A percentile compares a stretch with the other conserved stretches of the same genome.
Conservation (phyloP, 2,113 vertebrate genomes). For the Chaetorhynchus papuensis region DNA sequence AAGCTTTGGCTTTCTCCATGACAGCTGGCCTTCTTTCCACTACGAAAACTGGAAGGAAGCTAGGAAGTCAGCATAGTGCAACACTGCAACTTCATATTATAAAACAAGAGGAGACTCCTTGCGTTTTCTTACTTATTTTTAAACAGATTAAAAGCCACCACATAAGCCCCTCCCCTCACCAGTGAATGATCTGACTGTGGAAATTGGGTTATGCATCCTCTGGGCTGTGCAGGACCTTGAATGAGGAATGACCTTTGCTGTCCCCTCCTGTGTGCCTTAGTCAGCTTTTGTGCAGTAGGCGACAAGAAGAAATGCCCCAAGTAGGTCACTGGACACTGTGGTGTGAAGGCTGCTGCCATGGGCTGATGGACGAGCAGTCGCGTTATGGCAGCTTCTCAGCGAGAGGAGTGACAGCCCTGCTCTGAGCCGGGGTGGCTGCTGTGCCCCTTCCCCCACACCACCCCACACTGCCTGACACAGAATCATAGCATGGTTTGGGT, state of each 20-base stretch:
- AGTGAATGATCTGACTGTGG: neutral
- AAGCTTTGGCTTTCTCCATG: neutral
- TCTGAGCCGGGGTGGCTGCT: fast-evolving
- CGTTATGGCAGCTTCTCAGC: fast-evolving
- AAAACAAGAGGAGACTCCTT: neutral
- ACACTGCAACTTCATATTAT: neutral
- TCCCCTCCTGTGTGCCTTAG: neutral
- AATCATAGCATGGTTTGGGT: neutral
- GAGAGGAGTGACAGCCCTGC: neutral
- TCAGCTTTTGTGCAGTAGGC: neutral
- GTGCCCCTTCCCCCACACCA: no score
- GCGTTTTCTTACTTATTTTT: neutral
- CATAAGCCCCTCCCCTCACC: neutral
- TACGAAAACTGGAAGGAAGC: neutral
- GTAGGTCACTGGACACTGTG: neutral
- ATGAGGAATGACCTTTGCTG: neutral
- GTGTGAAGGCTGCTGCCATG: neutral
- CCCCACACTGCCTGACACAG: fast-evolving
- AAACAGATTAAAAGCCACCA: neutral
- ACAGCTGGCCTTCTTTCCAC: neutral
- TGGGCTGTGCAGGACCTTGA: neutral
- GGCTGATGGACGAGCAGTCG: neutral
- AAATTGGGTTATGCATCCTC: neutral
- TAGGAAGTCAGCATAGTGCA: neutral
- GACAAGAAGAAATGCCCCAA: neutral